Percentiles rank a stretch among this genome's conserved stretches.
Conservation (phyloP, 2,797 vertebrate genomes). For the Naso thynnoides region DNA sequence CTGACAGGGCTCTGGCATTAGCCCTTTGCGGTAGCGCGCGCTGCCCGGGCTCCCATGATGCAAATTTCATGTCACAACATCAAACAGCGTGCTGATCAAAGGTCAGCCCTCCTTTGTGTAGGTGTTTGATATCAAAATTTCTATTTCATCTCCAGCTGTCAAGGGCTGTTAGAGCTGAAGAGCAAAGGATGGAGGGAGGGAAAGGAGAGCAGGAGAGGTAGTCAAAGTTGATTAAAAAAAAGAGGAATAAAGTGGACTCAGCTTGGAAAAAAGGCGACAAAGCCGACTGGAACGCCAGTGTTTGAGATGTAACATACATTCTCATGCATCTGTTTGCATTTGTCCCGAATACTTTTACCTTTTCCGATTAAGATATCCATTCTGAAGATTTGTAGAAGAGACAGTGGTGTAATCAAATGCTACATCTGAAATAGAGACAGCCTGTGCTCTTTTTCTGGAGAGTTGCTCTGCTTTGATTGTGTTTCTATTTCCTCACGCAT, state of each 20-base stretch:
- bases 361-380: constrained; percentile 17
- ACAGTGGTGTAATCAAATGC: constrained; percentile 25
- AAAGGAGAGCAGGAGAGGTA: constrained; percentile 41
- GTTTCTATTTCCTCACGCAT: constrained; percentile 51
- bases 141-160: constrained; percentile 92
- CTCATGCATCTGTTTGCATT: constrained; percentile 27
- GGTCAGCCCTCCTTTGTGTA: constrained; percentile 93
- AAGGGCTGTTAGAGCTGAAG: constrained; percentile 83
- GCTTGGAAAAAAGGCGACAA: constrained; percentile 24
- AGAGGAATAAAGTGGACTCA: constrained; percentile 15
- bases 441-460: neutral
- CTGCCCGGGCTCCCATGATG: constrained; percentile 86
- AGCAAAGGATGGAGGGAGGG: constrained; percentile 69
- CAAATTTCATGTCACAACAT: constrained; percentile 95
- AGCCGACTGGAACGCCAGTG: neutral
- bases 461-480: constrained; percentile 46
- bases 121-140: constrained; percentile 93
- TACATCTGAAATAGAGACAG: constrained; percentile 14
- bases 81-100: constrained; percentile 93
- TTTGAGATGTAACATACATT: constrained; percentile 26
- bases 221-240: constrained; percentile 35
- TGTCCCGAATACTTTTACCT: constrained; percentile 1
- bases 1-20: constrained; percentile 85
- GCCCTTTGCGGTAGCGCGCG: constrained; percentile 80
- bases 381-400: neutral